These are phyloP conservation scores for Leptopilina drosophilae DNA, from an alignment of 2,888 invertebrate genomes.

Conservation along the genomic window DNA sequence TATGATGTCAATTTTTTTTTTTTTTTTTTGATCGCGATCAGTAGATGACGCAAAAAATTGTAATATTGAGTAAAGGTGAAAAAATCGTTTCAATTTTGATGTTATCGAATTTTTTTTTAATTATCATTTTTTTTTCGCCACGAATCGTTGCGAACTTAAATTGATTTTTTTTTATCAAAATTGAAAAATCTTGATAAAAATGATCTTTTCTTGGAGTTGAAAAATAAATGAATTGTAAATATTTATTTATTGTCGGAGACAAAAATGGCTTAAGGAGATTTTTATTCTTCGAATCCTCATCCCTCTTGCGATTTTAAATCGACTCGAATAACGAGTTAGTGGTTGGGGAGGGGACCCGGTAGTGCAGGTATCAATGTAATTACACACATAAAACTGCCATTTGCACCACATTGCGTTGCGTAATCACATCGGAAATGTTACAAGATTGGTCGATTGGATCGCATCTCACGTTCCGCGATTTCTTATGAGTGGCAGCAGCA, in stretches of 20 bases:
- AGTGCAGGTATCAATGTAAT: constrained; percentile 38
- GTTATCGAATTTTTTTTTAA: not conserved
- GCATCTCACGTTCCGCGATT: constrained; percentile 63
- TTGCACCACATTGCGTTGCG: constrained; percentile 29
- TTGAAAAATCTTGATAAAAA: constrained; percentile 1
- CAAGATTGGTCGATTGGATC: constrained; percentile 57
- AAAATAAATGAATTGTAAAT: too few relatives aligned
- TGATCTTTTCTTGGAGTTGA: too few relatives aligned
- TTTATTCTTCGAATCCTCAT: constrained; percentile 17
- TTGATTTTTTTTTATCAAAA: not conserved
- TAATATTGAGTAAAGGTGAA: not conserved
- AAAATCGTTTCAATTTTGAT: not conserved
- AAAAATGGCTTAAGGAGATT: constrained; percentile 11
- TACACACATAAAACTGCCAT: constrained; percentile 36
- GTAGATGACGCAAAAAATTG: not conserved
- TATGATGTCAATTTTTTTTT: too few relatives aligned
- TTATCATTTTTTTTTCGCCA: not conserved
- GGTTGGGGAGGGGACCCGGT: not conserved
- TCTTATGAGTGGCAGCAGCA: constrained; percentile 50
- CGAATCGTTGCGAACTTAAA: not conserved
- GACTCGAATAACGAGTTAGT: constrained; percentile 31
- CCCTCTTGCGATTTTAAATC: not conserved
- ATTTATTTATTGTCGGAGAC: not conserved
- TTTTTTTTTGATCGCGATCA: not conserved
- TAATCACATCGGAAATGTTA: constrained; percentile 15